phyloP scores from a whole-genome alignment of 2,797 vertebrate species.

The Prionace glauca region DNA sequence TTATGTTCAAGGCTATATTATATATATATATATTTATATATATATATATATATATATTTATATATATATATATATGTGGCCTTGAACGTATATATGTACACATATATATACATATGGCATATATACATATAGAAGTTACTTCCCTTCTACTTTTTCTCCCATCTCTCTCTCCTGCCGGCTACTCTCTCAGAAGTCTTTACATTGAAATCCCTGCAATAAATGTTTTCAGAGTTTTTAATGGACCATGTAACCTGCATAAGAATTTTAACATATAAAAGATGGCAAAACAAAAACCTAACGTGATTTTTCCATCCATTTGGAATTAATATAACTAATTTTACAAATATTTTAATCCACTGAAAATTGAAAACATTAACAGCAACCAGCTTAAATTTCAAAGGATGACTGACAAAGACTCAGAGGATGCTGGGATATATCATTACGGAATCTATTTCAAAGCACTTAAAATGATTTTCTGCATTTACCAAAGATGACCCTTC shows the following conservation, averaged over 20 bases:
- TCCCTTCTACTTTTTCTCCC: background rate
- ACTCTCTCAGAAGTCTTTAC: background rate
- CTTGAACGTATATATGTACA: too few relatives aligned
- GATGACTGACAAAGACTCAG: background rate
- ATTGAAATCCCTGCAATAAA: background rate
- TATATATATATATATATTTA: too few relatives aligned
- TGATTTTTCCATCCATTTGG: slow-evolving; percentile 3
- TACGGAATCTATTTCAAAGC: background rate
- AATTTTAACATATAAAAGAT: background rate
- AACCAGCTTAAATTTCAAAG: background rate
- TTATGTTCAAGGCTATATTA: too few relatives aligned
- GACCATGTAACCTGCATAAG: background rate
- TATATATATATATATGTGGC: too few relatives aligned
- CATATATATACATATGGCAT: too few relatives aligned
- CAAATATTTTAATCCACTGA: background rate
- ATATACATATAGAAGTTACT: too few relatives aligned
- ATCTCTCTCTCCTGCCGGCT: background rate
- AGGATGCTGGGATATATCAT: background rate
- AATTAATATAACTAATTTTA: background rate
- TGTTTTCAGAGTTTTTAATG: background rate
- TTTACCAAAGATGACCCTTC: background rate
- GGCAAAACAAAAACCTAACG: background rate
- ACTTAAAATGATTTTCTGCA: background rate
- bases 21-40: too few relatives aligned
- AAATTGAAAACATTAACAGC: background rate